Evolutionary conservation across 1,140 invertebrate genomes (phyloP), one percentile per base, ranked within the genome.

Genomic region (Prorops nasuta): DNA sequence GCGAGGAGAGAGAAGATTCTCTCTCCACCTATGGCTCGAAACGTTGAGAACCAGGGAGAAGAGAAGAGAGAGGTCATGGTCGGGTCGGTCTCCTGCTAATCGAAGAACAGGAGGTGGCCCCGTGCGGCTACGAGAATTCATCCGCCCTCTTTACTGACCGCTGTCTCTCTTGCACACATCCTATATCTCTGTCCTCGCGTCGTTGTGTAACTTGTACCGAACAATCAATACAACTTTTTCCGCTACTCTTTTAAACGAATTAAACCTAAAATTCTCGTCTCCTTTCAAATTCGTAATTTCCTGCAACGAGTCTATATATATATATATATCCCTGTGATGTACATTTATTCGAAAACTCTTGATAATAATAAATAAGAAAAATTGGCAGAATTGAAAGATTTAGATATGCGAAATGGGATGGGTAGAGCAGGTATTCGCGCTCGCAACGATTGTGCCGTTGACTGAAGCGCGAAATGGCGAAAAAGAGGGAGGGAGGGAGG

Each of bases 71-170:
- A 72, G 76, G 73, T 77, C 74, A 77, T 62, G 72, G 73, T 75
- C 74, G 73, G 74, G 73, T 76, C 72, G 72, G 64, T 71, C 69
- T 68, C 63, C 66, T 60, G 69, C 74, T 78, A 77, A 77, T 76
- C 76, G 73, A 76, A 74, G 66, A 72, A 76, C 75, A 71, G 71
- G 66, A 52, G 56, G 50, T 63, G 63, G 61, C 51, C 63, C 62
- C 59, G 36, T 39, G 44, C 47, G 51, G 43, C 48, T 41, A 28
- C 44, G n/a, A n/a, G n/a, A n/a, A n/a, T n/a, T n/a, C 38, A 6
- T 41, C 10, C 18, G 6, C 17, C 24, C 20, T 20, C 17, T 38
- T 37, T 36, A 49, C 46, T 53, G 32, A 49, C 37, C 55, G 31
- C 12, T 32, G 19, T 45, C n/a, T n/a, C n/a, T n/a, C n/a, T n/a